Percentiles rank a stretch among this genome's conserved stretches.
phyloP scores from a whole-genome alignment of 2,888 invertebrate species.

The Lasioglossum morio region DNA sequence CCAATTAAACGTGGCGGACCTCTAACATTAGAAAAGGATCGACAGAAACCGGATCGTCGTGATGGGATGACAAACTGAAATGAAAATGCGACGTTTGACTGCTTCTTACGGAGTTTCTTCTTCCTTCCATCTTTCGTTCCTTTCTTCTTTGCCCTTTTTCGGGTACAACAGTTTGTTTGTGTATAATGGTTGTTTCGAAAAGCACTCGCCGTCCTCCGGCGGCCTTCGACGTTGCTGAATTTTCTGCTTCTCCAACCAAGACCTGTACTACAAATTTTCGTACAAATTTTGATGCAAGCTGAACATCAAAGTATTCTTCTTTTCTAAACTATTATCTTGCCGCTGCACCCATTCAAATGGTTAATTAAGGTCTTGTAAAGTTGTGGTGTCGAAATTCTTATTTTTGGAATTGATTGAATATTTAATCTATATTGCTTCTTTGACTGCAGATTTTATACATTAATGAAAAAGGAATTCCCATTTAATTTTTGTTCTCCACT shows the following conservation, averaged over 20 bases:
- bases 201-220: conserved; percentile 13
- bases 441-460: too few species aligned
- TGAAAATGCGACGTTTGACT: conserved; percentile 52
- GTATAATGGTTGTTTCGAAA: conserved; percentile 10
- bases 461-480: not conserved
- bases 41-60: conserved; percentile 39
- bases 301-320: not conserved
- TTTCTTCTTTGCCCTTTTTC: conserved; percentile 49
- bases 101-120: conserved; percentile 40
- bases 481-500: not conserved
- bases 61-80: conserved; percentile 51
- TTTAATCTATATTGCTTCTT: not conserved
- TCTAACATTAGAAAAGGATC: conserved; percentile 11
- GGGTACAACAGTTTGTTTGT: conserved; percentile 33
- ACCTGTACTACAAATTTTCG: not conserved
- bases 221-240: conserved; percentile 18
- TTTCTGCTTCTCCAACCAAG: conserved; percentile 11
- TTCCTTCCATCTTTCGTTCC: conserved; percentile 29
- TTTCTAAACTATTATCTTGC: not conserved
- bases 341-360: not conserved
- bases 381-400: not conserved
- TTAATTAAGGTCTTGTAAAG: not conserved
- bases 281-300: not conserved
- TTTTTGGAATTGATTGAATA: not conserved
- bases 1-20: conserved; percentile 16